These are phyloP conservation scores for Eristalinus aeneus DNA, from an alignment of 2,888 invertebrate species.

Conservation along the genomic window DNA sequence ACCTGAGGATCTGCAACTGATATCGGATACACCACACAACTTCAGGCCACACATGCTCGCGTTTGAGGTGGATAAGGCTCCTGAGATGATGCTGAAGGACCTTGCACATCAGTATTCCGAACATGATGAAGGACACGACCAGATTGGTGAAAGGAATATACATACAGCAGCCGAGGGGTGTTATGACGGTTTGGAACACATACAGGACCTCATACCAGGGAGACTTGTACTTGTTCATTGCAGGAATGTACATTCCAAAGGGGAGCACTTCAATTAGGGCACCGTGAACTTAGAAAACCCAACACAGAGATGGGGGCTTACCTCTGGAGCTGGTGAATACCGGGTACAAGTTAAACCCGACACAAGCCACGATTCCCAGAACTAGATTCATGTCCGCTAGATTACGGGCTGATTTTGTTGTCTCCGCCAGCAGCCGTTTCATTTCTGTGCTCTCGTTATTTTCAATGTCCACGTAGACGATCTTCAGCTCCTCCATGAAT, in stretches of 20 bases:
- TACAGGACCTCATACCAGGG: constrained; percentile 76
- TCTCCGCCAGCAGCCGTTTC: constrained; percentile 56
- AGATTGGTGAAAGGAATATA: constrained; percentile 75
- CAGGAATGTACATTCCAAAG: constrained; percentile 74
- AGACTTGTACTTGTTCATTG: constrained; percentile 72
- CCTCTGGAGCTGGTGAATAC: constrained; percentile 74
- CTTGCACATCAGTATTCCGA: constrained; percentile 74
- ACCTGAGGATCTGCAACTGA: constrained; percentile 75
- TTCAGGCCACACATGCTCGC: constrained; percentile 60
- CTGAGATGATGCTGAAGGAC: constrained; percentile 74
- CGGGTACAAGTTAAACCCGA: constrained; percentile 75
- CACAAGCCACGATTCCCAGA: constrained; percentile 74
- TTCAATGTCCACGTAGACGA: constrained; percentile 73
- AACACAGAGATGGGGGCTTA: constrained; percentile 6
- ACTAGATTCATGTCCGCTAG: constrained; percentile 74
- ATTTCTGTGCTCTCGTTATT: constrained; percentile 48
- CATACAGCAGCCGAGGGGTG: constrained; percentile 76
- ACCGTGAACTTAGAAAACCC: background rate
- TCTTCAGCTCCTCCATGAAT: constrained; percentile 73
- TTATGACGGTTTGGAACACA: constrained; percentile 73
- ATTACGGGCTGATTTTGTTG: constrained; percentile 61
- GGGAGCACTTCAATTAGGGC: constrained; percentile 72
- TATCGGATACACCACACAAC: constrained; percentile 75
- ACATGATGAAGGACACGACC: constrained; percentile 74
- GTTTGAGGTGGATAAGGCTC: constrained; percentile 64